These are phyloP conservation scores for Kuschelorhynchus macadamiae DNA, from an alignment of 2,888 invertebrate species.

Conservation along the genomic window DNA sequence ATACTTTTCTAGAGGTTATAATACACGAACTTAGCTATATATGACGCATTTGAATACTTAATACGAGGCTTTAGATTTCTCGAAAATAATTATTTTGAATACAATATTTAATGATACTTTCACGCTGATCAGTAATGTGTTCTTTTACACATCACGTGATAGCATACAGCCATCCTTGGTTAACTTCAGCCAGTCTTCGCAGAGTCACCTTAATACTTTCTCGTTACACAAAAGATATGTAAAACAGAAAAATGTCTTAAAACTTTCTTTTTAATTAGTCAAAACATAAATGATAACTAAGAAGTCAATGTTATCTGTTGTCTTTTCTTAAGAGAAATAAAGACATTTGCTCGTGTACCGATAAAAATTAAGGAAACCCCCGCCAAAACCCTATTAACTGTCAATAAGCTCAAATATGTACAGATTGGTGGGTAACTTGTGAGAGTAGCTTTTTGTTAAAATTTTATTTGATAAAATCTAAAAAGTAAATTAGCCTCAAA, in stretches of 20 bases:
- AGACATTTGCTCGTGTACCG: constrained; percentile 1
- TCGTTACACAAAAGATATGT: constrained; percentile 5
- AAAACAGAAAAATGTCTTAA: not conserved
- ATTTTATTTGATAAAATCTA: not conserved
- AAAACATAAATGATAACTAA: not conserved
- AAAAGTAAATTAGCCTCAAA: no score
- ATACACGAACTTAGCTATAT: no score
- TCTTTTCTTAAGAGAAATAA: no score
- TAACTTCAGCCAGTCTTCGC: constrained; percentile 25
- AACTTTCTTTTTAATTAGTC: not conserved
- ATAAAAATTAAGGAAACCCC: not conserved
- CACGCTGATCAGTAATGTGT: constrained; percentile 19
- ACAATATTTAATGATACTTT: constrained; percentile 24
- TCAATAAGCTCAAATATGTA: constrained; percentile 28
- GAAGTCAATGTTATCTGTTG: no score
- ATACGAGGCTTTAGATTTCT: constrained; percentile 6
- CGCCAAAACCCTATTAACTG: constrained; percentile 26
- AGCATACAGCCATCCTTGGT: constrained; percentile 34
- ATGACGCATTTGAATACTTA: no score
- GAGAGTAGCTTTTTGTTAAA: constrained; percentile 9
- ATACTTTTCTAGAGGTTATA: no score
- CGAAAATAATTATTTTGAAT: constrained; percentile 9
- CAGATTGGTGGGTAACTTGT: constrained; percentile 25
- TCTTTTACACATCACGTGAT: constrained; percentile 20
- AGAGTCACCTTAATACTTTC: not conserved